These are phyloP conservation scores for Cataglyphis albicans DNA, from an alignment of 2,888 invertebrate species.

Conservation along the genomic window DNA sequence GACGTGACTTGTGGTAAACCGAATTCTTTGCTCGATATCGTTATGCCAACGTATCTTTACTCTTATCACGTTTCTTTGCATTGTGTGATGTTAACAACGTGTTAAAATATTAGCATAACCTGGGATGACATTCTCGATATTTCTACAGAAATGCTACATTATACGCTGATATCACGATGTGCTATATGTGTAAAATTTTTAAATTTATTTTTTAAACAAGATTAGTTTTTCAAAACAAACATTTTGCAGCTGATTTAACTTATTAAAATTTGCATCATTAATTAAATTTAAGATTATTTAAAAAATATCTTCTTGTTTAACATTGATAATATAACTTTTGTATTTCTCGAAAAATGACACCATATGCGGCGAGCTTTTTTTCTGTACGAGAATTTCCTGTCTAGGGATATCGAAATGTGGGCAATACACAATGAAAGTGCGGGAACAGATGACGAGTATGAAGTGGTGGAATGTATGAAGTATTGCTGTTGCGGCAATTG, in stretches of 20 bases:
- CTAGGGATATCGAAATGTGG: slow-evolving; percentile 47
- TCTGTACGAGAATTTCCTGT: slow-evolving; percentile 27
- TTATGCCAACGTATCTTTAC: slow-evolving; percentile 60
- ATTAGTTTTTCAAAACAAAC: background rate
- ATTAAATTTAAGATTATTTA: background rate
- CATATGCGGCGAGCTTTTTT: slow-evolving; percentile 9
- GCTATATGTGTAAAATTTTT: background rate
- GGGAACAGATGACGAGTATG: slow-evolving; percentile 53
- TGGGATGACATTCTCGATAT: background rate
- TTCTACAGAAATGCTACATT: background rate
- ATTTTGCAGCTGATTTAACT: background rate
- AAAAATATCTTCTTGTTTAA: background rate
- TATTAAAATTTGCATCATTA: background rate
- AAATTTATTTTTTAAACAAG: background rate
- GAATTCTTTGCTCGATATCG: slow-evolving; percentile 63
- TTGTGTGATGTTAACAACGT: slow-evolving; percentile 57
- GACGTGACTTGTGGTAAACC: slow-evolving; percentile 69
- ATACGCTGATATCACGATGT: background rate
- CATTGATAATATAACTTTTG: background rate
- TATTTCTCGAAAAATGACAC: background rate
- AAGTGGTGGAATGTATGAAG: slow-evolving; percentile 49
- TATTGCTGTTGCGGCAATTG: slow-evolving; percentile 68
- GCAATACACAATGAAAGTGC: slow-evolving; percentile 46
- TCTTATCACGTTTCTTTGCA: slow-evolving; percentile 62
- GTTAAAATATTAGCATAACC: slow-evolving; percentile 33